Base-by-base conservation (phyloP, 2,113 vertebrate genomes). In the Lophius piscatorius region DNA sequence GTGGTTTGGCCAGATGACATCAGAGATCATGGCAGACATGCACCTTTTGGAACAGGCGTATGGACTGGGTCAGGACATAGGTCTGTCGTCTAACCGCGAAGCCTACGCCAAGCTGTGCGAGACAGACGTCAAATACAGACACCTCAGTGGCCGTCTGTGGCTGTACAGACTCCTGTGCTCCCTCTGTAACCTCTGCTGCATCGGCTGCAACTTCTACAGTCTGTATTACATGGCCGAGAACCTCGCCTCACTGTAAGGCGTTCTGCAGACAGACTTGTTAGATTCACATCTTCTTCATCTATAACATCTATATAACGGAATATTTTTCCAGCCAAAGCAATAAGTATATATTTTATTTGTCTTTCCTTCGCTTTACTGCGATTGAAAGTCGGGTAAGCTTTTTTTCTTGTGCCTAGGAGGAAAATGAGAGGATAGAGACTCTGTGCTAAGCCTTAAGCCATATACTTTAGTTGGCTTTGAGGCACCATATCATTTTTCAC, bases 161-260 rank as follows among this genome's bases (percentile, higher is more conserved):
- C 80, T 91, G n/a, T 92, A 91, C 77, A 80, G 80, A 1, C 26
- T 86, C 10, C 78, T 93, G 38, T 94, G 91, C 17, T 90, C 91
- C 0, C 83, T 95, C 47, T 94, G 93, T 69, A 94, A 94, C 78
- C 80, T 94, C 41, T 92, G 92, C 83, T 94, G 94, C 72, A 78
- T 92, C 0, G 22, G 56, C 0, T 93, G 94, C 76, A 94, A 93
- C 1, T 90, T 91, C 67, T 82, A 85, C 54, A 94, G 92, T 35
- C 81, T 94, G 2, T 87, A 81, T 22, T 89, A 87, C 84, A 58
- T 92, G 79, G 92, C 94, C 0, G 89, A 90, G 49, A 93, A 70
- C 47, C 90, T 95, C 4, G 18, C 69, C 9, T 70, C 84, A 0
- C 80, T 93, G 5, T 9, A 31, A 31, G 38, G 45, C 29, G 16